Evolutionary conservation across 2,113 vertebrate species (phyloP).

Genomic region (Noctilio leporinus): DNA sequence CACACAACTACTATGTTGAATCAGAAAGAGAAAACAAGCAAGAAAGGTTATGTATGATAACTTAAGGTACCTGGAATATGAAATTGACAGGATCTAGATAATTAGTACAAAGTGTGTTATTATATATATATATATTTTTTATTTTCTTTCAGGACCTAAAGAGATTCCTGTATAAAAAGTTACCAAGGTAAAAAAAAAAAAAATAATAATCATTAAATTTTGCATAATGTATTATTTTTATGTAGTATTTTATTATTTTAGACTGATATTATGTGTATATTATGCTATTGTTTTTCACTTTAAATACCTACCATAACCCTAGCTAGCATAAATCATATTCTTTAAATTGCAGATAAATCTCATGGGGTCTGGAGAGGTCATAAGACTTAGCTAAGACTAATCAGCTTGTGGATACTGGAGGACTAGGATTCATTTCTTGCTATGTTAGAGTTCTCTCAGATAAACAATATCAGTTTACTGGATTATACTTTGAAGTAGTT

Average conservation of each 20-base stretch:
- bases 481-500: background rate
- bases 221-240: background rate
- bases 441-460: background rate
- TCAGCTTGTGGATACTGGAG: background rate
- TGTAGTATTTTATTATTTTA: background rate
- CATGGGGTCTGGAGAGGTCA: background rate
- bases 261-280: background rate
- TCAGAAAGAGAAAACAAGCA: background rate
- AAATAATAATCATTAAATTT: background rate
- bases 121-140: constrained; percentile 35
- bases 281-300: background rate
- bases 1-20: background rate
- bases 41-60: background rate
- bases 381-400: background rate
- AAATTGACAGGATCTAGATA: background rate
- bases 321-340: background rate
- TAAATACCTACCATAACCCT: background rate
- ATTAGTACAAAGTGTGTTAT: background rate
- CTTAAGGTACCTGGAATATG: background rate
- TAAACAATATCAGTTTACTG: background rate
- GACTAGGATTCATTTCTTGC: background rate
- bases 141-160: constrained; percentile 88
- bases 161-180: constrained; percentile 93
- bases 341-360: background rate
- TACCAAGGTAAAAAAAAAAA: constrained; percentile 88